Percentiles rank a stretch among this genome's conserved stretches.
phyloP scores from a whole-genome alignment of 2,888 invertebrate genomes.

The Sussaba pulchella region DNA sequence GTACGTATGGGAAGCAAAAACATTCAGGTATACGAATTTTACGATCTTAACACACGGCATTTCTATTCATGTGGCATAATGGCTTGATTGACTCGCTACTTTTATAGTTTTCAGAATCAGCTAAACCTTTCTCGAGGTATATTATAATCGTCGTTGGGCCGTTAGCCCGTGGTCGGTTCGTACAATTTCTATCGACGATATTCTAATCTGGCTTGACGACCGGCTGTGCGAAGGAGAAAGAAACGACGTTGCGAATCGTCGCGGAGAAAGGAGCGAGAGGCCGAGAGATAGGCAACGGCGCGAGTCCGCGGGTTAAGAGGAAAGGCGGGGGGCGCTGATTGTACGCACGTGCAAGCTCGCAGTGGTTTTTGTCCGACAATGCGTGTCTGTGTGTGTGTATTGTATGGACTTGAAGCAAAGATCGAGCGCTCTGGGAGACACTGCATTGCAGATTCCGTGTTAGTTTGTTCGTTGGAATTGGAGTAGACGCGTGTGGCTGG shows the following conservation, averaged over 20 bases:
- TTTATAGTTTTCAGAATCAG: conserved; percentile 64
- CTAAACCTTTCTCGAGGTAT: conserved; percentile 34
- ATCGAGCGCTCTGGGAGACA: no score
- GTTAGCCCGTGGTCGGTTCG: conserved; percentile 43
- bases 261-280: not conserved
- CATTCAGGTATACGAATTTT: conserved; percentile 53
- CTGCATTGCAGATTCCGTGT: not conserved
- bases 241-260: not conserved
- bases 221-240: conserved; percentile 15
- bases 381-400: not conserved
- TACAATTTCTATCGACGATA: conserved; percentile 47
- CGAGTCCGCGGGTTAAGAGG: no score
- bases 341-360: conserved; percentile 63
- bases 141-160: conserved; percentile 46
- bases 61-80: conserved; percentile 62
- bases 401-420: not conserved
- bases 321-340: conserved; percentile 46
- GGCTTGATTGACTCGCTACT: conserved; percentile 66
- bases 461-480: no score
- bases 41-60: conserved; percentile 50
- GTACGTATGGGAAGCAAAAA: conserved; percentile 30
- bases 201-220: conserved; percentile 26
- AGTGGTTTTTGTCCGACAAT: conserved; percentile 31
- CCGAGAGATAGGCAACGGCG: conserved; percentile 7
- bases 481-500: no score